Percentiles rank a stretch among this genome's conserved stretches.
Conservation (phyloP, 2,888 invertebrate species). For the Pseudolycoriella hygida region DNA sequence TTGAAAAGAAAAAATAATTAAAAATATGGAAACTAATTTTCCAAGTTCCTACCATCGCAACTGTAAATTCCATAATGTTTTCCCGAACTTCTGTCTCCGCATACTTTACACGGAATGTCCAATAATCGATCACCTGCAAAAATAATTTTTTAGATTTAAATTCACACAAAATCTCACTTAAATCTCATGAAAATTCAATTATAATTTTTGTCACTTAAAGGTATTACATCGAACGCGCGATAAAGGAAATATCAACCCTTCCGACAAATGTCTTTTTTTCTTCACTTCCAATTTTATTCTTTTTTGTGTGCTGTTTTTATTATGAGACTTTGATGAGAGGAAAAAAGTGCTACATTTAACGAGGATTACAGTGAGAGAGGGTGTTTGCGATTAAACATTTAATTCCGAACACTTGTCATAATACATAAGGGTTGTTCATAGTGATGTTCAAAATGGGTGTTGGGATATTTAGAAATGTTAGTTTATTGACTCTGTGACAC, state of each 20-base stretch:
- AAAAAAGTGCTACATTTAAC: background rate
- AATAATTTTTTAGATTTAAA: background rate
- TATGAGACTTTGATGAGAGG: background rate
- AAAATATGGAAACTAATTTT: background rate
- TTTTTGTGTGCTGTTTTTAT: background rate
- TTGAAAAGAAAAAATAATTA: no score
- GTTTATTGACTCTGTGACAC: no score
- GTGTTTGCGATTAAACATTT: background rate
- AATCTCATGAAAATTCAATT: background rate
- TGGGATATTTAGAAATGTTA: no score
- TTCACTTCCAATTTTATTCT: background rate
- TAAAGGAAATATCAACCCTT: background rate
- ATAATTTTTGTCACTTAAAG: background rate
- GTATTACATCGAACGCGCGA: background rate
- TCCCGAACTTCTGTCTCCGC: conserved; percentile 95
- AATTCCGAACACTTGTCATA: background rate
- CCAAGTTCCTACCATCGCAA: conserved; percentile 70
- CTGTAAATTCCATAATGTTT: conserved; percentile 99
- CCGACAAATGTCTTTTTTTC: background rate
- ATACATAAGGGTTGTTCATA: conserved; percentile 1
- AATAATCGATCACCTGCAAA: conserved; percentile 78
- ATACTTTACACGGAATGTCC: conserved; percentile 97
- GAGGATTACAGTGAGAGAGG: background rate
- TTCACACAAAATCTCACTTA: background rate
- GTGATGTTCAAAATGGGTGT: background rate